These are phyloP conservation scores for Protosalanx chinensis DNA, from an alignment of 2,797 vertebrate genomes.

Conservation along the genomic window DNA sequence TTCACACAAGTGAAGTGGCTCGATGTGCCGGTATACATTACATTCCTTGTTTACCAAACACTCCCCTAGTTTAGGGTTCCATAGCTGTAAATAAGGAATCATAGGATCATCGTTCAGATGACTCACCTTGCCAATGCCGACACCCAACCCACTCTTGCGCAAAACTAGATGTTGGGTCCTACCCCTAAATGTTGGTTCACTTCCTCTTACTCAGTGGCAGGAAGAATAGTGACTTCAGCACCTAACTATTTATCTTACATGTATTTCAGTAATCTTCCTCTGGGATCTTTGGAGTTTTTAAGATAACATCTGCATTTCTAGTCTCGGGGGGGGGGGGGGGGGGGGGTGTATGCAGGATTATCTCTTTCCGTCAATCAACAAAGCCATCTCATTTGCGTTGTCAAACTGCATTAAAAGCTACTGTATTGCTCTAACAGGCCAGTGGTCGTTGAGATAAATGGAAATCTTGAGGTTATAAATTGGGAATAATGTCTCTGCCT, in stretches of 20 bases:
- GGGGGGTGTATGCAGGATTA: background rate
- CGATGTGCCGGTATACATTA: slow-evolving; percentile 6
- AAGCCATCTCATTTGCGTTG: slow-evolving; percentile 39
- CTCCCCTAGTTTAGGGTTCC: background rate
- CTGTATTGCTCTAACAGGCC: slow-evolving; percentile 26
- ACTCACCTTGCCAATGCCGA: slow-evolving; percentile 38
- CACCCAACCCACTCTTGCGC: slow-evolving; percentile 50
- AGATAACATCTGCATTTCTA: slow-evolving; percentile 7
- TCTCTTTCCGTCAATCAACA: slow-evolving; percentile 21
- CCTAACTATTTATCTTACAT: slow-evolving; percentile 29
- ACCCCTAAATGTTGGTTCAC: slow-evolving; percentile 36
- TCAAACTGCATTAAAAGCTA: slow-evolving; percentile 23
- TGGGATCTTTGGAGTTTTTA: slow-evolving; percentile 6
- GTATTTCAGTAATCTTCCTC: slow-evolving; percentile 11
- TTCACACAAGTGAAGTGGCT: background rate
- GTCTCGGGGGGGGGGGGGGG: background rate
- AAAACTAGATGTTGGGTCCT: slow-evolving; percentile 17
- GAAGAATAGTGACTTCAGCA: slow-evolving; percentile 44
- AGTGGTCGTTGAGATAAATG: slow-evolving; percentile 14
- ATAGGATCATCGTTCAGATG: slow-evolving; percentile 35
- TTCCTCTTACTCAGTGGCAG: slow-evolving; percentile 50
- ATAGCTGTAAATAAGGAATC: slow-evolving; percentile 11
- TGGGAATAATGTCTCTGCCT: slow-evolving; percentile 9
- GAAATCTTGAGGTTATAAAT: background rate
- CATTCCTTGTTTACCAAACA: background rate